Evolutionary conservation across 2,113 vertebrate species (phyloP).

Genomic region (Chloropsis hardwickii): DNA sequence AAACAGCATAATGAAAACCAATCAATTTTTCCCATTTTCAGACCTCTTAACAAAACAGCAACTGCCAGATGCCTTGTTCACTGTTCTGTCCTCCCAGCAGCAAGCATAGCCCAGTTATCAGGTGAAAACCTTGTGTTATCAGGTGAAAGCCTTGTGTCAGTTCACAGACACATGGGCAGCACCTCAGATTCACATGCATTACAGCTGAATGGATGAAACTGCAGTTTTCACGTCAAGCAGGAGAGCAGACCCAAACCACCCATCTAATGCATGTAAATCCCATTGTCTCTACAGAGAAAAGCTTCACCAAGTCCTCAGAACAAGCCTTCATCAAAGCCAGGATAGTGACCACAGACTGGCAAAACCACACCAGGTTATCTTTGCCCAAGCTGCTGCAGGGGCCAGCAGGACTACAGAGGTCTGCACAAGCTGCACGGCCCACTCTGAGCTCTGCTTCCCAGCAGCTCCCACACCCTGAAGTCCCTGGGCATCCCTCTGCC

Average conservation of each 20-base stretch:
- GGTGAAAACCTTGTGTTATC: not conserved
- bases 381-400: accelerated
- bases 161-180: accelerated
- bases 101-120: not conserved
- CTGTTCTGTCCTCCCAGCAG: not conserved
- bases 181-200: not conserved
- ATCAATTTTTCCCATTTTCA: not conserved
- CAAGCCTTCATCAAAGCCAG: not conserved
- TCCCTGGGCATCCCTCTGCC: not conserved
- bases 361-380: not conserved
- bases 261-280: not conserved
- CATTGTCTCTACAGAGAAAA: not conserved
- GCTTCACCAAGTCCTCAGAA: accelerated
- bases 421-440: not conserved
- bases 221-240: not conserved
- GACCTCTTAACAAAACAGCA: not conserved
- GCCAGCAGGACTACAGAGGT: not conserved
- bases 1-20: not conserved
- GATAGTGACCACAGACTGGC: accelerated
- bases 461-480: accelerated
- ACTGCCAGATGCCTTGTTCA: not conserved
- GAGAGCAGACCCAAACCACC: not conserved
- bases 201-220: not conserved
- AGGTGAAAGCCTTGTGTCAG: not conserved
- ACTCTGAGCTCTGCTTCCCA: not conserved